Base-by-base conservation (phyloP, 2,888 invertebrate genomes). In the Lingula anatina region DNA sequence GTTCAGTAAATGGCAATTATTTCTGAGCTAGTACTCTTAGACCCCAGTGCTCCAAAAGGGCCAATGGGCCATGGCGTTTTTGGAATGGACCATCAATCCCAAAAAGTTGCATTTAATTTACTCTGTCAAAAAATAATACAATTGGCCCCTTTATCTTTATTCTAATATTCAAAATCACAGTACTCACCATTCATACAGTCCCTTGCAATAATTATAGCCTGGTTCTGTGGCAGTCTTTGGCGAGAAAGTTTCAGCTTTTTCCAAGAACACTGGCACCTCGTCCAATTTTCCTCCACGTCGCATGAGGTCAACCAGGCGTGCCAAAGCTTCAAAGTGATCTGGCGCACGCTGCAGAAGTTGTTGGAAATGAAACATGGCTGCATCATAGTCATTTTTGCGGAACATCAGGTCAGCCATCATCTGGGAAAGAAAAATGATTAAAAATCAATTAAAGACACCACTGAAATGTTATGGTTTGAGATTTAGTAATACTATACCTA, bases 321-420 rank as follows among this genome's bases (percentile, higher is more conserved):
- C 88, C 41, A 97, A 79, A 0, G 94, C 95, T 40, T 88, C 88
- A 88, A 92, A 97, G 71, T 94, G 91, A 41, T 86, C 88, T 45
- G 89, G n/a, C 9, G 15, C 31, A 20, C 65, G 56, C 44, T 66
- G 66, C 7, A 77, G 63, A n/a, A 95, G 81, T 71, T 94, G 90
- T 27, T 86, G 86, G 71, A 95, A 89, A 68, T 96, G 93, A 61
- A 87, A 87, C 42, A 89, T 86, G 0, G 97, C 94, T 41, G 89
- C 86, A 66, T 93, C 90, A 64, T 93, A 88, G 71, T 97, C 95
- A 65, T 91, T 89, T 83, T 88, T 75, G 27, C 81, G 69, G 73
- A 96, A 96, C 52, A 94, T 90, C 31, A 96, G 82, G 76, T 97
- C 96, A 0, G 96, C 96, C 86, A 96, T 87, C 87, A 96, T 90